Percentiles rank a stretch among this genome's conserved stretches.
These are phyloP conservation scores for Philypnodon macrostomus DNA, from an alignment of 2,797 vertebrate species.

Conservation along the genomic window DNA sequence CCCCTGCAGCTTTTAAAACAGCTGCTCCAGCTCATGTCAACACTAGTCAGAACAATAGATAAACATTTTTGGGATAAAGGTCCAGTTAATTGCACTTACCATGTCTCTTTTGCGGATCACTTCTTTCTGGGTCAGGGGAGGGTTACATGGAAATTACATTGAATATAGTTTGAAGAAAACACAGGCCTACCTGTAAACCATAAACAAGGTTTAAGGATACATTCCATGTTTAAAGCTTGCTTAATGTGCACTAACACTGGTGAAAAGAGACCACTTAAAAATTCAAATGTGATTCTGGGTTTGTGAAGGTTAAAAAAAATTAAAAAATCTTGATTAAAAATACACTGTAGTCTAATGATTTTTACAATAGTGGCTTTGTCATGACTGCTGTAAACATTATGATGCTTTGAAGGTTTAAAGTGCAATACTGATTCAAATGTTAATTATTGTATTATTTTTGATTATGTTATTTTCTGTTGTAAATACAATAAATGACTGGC, in stretches of 20 bases:
- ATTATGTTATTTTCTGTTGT: constrained; percentile 59
- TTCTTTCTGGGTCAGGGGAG: background rate
- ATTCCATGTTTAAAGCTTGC: background rate
- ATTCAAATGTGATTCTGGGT: constrained; percentile 11
- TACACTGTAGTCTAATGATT: constrained; percentile 15
- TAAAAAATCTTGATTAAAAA: constrained; percentile 32
- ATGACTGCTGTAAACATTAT: constrained; percentile 46
- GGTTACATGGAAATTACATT: background rate
- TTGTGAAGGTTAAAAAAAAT: constrained; percentile 13
- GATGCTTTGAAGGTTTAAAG: constrained; percentile 41
- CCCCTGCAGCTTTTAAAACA: too few relatives aligned
- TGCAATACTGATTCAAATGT: constrained; percentile 69
- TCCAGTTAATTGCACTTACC: constrained; percentile 64
- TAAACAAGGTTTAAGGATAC: background rate
- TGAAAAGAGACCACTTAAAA: constrained; percentile 13
- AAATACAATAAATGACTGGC: constrained; percentile 72
- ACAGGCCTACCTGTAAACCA: background rate
- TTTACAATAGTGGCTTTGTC: constrained; percentile 26
- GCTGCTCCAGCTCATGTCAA: constrained; percentile 36
- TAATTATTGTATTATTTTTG: constrained; percentile 38
- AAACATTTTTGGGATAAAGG: constrained; percentile 17
- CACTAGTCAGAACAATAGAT: constrained; percentile 44
- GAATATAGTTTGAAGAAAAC: background rate
- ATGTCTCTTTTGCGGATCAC: constrained; percentile 18
- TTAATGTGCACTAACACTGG: constrained; percentile 5